These are phyloP conservation scores for Podotricha telesiphe DNA, from an alignment of 2,888 invertebrate genomes.

Conservation along the genomic window DNA sequence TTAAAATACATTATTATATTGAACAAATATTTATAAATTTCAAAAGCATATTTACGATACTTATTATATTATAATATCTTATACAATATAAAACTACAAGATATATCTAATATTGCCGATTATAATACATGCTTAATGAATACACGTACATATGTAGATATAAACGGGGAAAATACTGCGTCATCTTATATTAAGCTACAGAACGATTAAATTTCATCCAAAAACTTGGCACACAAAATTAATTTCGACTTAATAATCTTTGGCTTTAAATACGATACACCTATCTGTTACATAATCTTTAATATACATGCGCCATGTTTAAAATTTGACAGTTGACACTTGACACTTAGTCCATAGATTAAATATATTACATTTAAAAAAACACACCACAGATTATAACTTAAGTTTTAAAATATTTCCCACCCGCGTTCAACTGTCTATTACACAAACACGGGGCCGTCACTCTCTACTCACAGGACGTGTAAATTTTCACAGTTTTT, in stretches of 20 bases:
- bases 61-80: background rate
- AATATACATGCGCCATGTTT: constrained; percentile 51
- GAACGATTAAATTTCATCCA: constrained; percentile 73
- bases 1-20: background rate
- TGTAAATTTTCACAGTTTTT: constrained; percentile 96
- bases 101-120: constrained; percentile 28
- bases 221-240: constrained; percentile 52
- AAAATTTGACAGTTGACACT: constrained; percentile 54
- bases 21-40: background rate
- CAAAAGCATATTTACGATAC: constrained; percentile 13
- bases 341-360: constrained; percentile 16
- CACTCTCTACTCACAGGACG: constrained; percentile 87
- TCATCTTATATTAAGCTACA: constrained; percentile 51
- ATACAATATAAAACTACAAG: constrained; percentile 18
- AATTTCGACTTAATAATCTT: constrained; percentile 43
- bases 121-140: constrained; percentile 16
- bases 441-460: constrained; percentile 76
- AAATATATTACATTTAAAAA: constrained; percentile 22
- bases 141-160: constrained; percentile 44
- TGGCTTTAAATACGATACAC: constrained; percentile 41
- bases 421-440: constrained; percentile 39
- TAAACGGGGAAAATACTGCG: constrained; percentile 61
- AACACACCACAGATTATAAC: constrained; percentile 29
- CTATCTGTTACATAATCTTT: constrained; percentile 10
- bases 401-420: constrained; percentile 24